Evolutionary conservation across 2,888 invertebrate genomes (phyloP), one percentile per base, ranked within the genome.

Genomic region (Coremacera marginata): DNA sequence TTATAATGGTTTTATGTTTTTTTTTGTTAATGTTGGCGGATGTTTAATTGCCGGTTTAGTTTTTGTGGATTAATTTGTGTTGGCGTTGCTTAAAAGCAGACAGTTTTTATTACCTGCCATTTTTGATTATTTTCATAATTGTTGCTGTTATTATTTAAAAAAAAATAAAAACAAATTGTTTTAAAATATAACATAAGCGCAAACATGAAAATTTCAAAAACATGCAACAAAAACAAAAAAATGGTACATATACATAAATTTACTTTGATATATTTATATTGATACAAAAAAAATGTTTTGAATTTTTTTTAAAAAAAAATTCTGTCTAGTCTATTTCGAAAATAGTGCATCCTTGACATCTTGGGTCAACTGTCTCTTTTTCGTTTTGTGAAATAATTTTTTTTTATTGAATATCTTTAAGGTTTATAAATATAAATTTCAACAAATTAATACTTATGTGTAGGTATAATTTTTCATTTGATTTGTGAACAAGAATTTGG

Each of bases 21-120:
- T 44, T 44, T 44, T 11, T 57, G 55, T 74, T 74, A 74, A 74
- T 74, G 67, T 34, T 65, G n/a, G 74, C 74, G 74, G 65, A 65
- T 74, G 74, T 74, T 74, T 74, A 67, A 74, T 67, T 52, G 52
- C 55, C 74, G 55, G 74, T 74, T 16, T 65, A 14, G 16, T 68
- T 68, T 68, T 49, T 68, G 68, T 37, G 37, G 31, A 65, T 34
- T 65, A 31, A 65, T 34, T 14, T 2, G 8, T 19, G 65, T 65
- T 65, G 31, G 65, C 34, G 65, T 34, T 19, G 65, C 34, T 31
- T 19, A 67, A 67, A 34, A 34, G 11, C 67, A 44, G 37, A 22
- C 25, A 11, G 5, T 67, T 67, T 67, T 67, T 44, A 44, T 67
- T 67, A 44, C 67, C 67, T 67, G 67, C 19, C 44, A n/a, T 34